phyloP scores from a whole-genome alignment of 2,888 invertebrate species.

The Epinotia bilunana region DNA sequence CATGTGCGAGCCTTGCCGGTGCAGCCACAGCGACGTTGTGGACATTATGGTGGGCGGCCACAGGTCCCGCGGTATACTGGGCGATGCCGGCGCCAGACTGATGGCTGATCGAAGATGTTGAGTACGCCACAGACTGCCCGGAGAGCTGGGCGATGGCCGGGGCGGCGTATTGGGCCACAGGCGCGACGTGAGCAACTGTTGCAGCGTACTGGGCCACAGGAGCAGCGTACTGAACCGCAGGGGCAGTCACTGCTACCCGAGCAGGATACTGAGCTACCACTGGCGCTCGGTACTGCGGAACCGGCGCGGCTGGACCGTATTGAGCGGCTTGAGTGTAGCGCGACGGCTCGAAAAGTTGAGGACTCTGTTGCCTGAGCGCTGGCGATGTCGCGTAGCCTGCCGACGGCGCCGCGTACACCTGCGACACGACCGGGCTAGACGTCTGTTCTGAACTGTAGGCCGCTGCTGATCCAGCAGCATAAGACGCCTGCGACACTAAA shows the following conservation, averaged over 20 bases:
- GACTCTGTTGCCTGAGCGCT: slow-evolving; percentile 63
- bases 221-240: slow-evolving; percentile 48
- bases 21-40: slow-evolving; percentile 49
- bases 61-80: slow-evolving; percentile 47
- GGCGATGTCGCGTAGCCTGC: slow-evolving; percentile 72
- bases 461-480: slow-evolving; percentile 66
- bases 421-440: slow-evolving; percentile 78
- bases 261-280: slow-evolving; percentile 50
- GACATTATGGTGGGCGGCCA: slow-evolving; percentile 48
- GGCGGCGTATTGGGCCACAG: slow-evolving; percentile 50
- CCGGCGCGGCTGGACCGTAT: slow-evolving; percentile 51
- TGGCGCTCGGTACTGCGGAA: slow-evolving; percentile 52
- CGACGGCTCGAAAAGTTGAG: slow-evolving; percentile 54
- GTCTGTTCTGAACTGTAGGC: slow-evolving; percentile 65
- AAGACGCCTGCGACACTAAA: slow-evolving; percentile 63
- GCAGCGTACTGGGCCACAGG: slow-evolving; percentile 49
- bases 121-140: slow-evolving; percentile 35
- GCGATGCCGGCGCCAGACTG: slow-evolving; percentile 44
- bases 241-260: slow-evolving; percentile 48
- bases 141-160: slow-evolving; percentile 44
- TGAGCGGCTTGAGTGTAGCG: slow-evolving; percentile 54
- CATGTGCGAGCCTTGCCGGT: slow-evolving; percentile 54
- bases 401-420: slow-evolving; percentile 73
- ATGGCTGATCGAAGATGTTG: slow-evolving; percentile 35
- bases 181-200: slow-evolving; percentile 50